These are phyloP conservation scores for Seira musarum DNA, from an alignment of 2,888 invertebrate species.

Conservation along the genomic window DNA sequence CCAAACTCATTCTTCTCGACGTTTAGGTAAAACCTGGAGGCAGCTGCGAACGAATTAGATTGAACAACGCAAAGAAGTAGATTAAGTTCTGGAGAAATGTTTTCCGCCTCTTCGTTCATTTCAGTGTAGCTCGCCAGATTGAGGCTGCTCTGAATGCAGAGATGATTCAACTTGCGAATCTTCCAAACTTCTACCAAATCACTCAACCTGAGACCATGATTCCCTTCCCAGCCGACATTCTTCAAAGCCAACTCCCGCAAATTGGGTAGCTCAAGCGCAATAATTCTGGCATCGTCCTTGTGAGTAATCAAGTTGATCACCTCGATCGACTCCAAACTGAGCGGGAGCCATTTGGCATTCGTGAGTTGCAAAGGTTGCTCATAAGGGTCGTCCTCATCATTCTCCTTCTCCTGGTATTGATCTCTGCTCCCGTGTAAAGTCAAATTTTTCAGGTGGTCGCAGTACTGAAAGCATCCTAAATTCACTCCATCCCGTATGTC, in stretches of 20 bases:
- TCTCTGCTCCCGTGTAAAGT: conserved; percentile 26
- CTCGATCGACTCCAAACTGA: conserved; percentile 23
- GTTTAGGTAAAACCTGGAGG: conserved; percentile 31
- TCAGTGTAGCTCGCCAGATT: conserved; percentile 42
- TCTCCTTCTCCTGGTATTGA: neutral
- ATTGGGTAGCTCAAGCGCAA: neutral
- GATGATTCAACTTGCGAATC: conserved; percentile 23
- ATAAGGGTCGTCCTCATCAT: neutral
- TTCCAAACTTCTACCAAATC: conserved; percentile 20
- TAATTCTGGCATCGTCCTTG: conserved; percentile 23
- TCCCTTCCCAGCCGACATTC: conserved; percentile 41
- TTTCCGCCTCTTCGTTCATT: conserved; percentile 6
- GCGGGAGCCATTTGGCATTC: conserved; percentile 30
- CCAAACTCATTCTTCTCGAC: conserved; percentile 34
- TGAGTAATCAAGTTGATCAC: conserved; percentile 31
- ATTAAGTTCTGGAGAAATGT: conserved; percentile 6
- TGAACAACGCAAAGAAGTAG: conserved; percentile 34
- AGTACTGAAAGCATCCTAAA: conserved; percentile 23
- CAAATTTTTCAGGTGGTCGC: conserved; percentile 5
- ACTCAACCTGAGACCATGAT: conserved; percentile 25
- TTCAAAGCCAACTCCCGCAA: conserved; percentile 20
- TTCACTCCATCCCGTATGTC: conserved; percentile 36
- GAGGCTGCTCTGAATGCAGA: conserved; percentile 38
- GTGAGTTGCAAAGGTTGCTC: neutral
- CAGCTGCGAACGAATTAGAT: conserved; percentile 38